Evolutionary conservation across 2,888 invertebrate genomes (phyloP).

Genomic region (Aphidoletes aphidimyza): DNA sequence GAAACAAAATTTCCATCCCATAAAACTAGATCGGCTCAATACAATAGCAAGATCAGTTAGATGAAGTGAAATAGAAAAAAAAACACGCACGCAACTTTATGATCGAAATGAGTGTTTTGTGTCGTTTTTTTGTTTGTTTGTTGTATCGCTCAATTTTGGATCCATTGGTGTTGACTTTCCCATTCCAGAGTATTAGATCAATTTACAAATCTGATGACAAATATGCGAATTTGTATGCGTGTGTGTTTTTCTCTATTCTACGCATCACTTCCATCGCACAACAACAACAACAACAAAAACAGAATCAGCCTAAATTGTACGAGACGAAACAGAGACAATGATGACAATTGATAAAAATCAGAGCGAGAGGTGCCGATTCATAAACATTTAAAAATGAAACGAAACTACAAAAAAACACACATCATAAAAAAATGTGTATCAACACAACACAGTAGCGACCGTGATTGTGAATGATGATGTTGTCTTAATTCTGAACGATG

Average conservation of each 20-base stretch:
- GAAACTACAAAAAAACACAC: background rate
- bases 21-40: background rate
- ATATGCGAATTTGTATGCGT: background rate
- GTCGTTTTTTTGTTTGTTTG: background rate
- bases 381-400: background rate
- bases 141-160: background rate
- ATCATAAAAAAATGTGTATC: too few relatives aligned
- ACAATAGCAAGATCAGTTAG: conserved; percentile 31
- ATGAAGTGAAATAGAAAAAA: background rate
- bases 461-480: conserved; percentile 53
- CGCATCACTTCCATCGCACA: conserved; percentile 52
- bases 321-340: background rate
- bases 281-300: background rate
- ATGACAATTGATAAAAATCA: background rate
- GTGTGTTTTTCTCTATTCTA: background rate
- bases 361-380: conserved; percentile 37
- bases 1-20: background rate
- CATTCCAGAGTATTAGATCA: too few relatives aligned
- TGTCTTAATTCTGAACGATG: conserved; percentile 43
- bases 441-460: conserved; percentile 3
- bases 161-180: conserved; percentile 41
- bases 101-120: background rate
- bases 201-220: too few relatives aligned
- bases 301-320: background rate
- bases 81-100: background rate